phyloP scores from a whole-genome alignment of 1,140 invertebrate genomes.

The Drosophila suzukii region DNA sequence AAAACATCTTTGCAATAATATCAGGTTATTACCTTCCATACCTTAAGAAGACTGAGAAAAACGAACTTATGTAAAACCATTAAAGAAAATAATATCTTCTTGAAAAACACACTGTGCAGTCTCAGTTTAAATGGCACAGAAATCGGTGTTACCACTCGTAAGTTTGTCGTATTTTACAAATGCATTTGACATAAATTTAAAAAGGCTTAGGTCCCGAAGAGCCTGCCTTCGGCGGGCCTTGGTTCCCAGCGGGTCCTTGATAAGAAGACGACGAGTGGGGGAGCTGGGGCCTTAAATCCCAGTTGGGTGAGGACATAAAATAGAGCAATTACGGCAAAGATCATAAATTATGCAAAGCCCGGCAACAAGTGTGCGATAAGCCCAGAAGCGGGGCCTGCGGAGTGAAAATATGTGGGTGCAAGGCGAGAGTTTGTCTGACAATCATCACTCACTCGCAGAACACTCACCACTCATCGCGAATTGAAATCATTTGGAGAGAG shows the following conservation, averaged over 20 bases:
- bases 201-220: slow-evolving; percentile 65
- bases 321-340: slow-evolving; percentile 75
- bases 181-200: slow-evolving; percentile 83
- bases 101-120: slow-evolving; percentile 43
- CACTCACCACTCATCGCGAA: slow-evolving; percentile 44
- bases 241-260: slow-evolving; percentile 48
- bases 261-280: slow-evolving; percentile 45
- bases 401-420: background rate
- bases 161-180: slow-evolving; percentile 81
- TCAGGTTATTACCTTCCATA: too few relatives aligned
- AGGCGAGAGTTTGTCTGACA: slow-evolving; percentile 46
- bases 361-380: slow-evolving; percentile 76
- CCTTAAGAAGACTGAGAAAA: background rate
- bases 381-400: slow-evolving; percentile 20
- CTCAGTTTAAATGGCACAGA: slow-evolving; percentile 69
- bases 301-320: slow-evolving; percentile 69
- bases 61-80: background rate
- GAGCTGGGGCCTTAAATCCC: slow-evolving; percentile 58
- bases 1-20: too few relatives aligned
- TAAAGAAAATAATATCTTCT: background rate
- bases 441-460: slow-evolving; percentile 66
- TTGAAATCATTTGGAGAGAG: slow-evolving; percentile 48
- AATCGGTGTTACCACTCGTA: slow-evolving; percentile 78
- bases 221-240: slow-evolving; percentile 6
- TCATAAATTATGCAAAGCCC: slow-evolving; percentile 80